These are phyloP conservation scores for Pelodytes ibericus DNA, from an alignment of 2,797 vertebrate species.

Conservation along the genomic window DNA sequence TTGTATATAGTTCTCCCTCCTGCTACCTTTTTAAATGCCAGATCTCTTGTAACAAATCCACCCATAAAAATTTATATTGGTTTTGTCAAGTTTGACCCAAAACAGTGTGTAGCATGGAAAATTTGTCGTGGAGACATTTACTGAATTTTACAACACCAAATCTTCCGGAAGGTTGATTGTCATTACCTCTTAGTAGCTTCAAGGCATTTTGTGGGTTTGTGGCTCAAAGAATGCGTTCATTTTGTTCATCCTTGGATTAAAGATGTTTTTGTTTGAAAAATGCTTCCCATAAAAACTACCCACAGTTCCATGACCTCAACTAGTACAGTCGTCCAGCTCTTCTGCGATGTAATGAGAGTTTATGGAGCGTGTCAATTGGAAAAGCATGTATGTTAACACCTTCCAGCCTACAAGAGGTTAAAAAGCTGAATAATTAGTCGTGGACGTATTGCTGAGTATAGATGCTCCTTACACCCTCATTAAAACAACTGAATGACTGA, in stretches of 20 bases:
- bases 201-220: neutral
- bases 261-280: neutral
- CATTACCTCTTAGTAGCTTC: neutral
- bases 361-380: neutral
- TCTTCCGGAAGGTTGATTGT: neutral
- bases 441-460: too few relatives aligned
- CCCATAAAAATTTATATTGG: neutral
- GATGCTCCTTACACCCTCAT: conserved; percentile 2
- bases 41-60: too few relatives aligned
- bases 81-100: neutral
- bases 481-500: conserved; percentile 14
- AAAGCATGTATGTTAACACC: neutral
- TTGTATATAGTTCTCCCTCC: too few relatives aligned
- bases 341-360: neutral
- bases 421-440: neutral
- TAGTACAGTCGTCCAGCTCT: neutral
- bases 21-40: too few relatives aligned
- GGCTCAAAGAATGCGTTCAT: neutral
- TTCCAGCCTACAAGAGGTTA: neutral
- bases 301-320: conserved; percentile 33
- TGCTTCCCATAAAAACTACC: conserved; percentile 22
- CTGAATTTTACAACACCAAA: neutral
- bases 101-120: neutral
- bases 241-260: conserved; percentile 8
- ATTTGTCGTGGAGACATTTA: neutral